Evolutionary conservation across 2,113 vertebrate genomes (phyloP).

Genomic region (Sakesphorus luctuosus): DNA sequence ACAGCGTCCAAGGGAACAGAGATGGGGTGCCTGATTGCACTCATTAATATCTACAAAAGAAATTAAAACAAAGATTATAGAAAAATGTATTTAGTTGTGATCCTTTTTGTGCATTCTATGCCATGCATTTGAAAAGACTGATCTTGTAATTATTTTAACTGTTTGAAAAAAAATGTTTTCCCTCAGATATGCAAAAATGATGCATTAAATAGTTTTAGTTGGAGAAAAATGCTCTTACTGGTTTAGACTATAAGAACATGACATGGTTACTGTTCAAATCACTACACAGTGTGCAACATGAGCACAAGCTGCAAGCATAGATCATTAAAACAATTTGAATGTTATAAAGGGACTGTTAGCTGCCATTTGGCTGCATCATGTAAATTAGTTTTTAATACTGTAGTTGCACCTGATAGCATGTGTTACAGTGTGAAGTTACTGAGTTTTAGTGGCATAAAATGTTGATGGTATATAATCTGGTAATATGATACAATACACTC

Average conservation of each 20-base stretch:
- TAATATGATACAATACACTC: neutral
- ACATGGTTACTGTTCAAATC: neutral
- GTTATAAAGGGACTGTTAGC: neutral
- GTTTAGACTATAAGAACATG: neutral
- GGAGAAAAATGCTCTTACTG: neutral
- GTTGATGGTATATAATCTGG: neutral
- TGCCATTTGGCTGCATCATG: neutral
- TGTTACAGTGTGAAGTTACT: neutral
- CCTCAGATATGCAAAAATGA: neutral
- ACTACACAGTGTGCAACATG: neutral
- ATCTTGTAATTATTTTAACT: neutral
- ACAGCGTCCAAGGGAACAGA: constrained; percentile 88
- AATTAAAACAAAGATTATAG: neutral
- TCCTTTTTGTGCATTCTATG: neutral
- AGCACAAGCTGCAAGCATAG: neutral
- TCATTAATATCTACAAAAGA: constrained; percentile 86
- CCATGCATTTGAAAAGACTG: neutral
- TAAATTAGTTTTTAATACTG: neutral
- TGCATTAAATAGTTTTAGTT: neutral
- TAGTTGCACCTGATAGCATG: neutral
- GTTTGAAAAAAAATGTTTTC: neutral
- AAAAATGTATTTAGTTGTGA: neutral
- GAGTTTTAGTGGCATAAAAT: neutral
- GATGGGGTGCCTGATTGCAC: constrained; percentile 76
- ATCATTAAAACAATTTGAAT: neutral